Percentiles rank a stretch among this genome's conserved stretches.
Evolutionary conservation across 2,113 vertebrate species (phyloP).

Genomic region (Cyanoramphus novaezelandiae): DNA sequence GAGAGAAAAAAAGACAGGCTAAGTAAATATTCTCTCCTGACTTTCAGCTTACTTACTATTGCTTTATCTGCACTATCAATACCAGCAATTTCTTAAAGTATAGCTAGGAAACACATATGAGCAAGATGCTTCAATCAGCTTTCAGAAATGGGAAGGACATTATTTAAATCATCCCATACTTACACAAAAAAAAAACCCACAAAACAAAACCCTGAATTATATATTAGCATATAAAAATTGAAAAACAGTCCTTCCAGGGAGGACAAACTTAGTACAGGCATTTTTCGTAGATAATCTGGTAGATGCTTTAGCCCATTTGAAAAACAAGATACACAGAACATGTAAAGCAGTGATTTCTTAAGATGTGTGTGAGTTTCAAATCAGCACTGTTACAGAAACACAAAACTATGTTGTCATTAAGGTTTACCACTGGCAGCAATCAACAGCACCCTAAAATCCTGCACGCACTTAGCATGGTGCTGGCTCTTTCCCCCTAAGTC

Average conservation of each 20-base stretch:
- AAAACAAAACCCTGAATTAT: not conserved
- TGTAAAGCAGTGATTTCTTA: fast-evolving
- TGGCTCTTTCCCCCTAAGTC: fast-evolving
- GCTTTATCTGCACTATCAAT: not conserved
- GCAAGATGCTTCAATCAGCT: not conserved
- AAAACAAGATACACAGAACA: not conserved
- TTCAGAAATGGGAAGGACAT: not conserved
- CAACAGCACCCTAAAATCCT: fast-evolving
- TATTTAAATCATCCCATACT: not conserved
- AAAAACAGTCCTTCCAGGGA: not conserved
- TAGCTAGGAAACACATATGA: not conserved
- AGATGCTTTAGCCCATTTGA: not conserved
- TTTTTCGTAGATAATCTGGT: fast-evolving
- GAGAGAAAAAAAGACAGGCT: not conserved
- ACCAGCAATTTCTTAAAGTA: not conserved
- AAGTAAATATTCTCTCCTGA: not conserved
- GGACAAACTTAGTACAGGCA: not conserved
- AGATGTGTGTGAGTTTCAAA: fast-evolving
- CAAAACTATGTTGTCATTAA: fast-evolving
- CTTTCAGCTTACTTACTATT: not conserved
- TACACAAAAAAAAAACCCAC: fast-evolving
- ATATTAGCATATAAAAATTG: not conserved
- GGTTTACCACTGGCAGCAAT: not conserved
- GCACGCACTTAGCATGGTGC: fast-evolving
- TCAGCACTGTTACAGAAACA: not conserved